Evolutionary conservation across 1,140 invertebrate species (phyloP), one percentile per base, ranked within the genome.

Genomic region (Galleria mellonella): DNA sequence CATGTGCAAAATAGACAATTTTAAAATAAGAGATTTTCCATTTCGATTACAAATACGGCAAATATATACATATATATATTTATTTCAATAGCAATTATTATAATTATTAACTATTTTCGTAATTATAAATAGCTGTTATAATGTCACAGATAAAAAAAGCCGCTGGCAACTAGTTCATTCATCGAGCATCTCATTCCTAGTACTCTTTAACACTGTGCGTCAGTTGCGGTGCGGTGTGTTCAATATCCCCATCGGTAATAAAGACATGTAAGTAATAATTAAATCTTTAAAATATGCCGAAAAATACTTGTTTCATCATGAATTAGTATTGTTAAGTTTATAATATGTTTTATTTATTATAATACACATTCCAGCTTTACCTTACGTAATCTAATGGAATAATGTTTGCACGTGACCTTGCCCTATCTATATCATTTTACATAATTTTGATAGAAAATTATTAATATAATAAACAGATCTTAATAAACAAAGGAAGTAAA

Each of bases 401-500:
- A 72, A 74, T 72, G 68, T 77, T 83, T 72, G 67, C 77, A 82
- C 77, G 77, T 82, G 81, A 84, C 81, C 75, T 82, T 84, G 81
- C 53, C 39, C 72, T 61, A 72, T 65, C 55, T 58, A 36, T 71
- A 43, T 36, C 17, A 23, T 23, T 23, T 23, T 23, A 23, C 17
- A 23, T 23, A 23, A 23, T 23, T 48, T 66, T 60, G 44, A 44
- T 33, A 43, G n/a, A 10, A 15, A 15, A 17, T 9, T 17, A 31
- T 31, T 9, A 31, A 31, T 2, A 31, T 31, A 31, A 31, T 3
- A 31, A 5, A 29, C 28, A 11, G 7, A 11, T 11, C 6, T 9
- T 32, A 32, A 1, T 32, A 32, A 32, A 31, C 11, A n/a, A 31
- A 31, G 3, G 9, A 31, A 31, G 2, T 4, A 4, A 31, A 31